These are phyloP conservation scores for Stomorhina lunata DNA, from an alignment of 2,888 invertebrate genomes.

Conservation along the genomic window DNA sequence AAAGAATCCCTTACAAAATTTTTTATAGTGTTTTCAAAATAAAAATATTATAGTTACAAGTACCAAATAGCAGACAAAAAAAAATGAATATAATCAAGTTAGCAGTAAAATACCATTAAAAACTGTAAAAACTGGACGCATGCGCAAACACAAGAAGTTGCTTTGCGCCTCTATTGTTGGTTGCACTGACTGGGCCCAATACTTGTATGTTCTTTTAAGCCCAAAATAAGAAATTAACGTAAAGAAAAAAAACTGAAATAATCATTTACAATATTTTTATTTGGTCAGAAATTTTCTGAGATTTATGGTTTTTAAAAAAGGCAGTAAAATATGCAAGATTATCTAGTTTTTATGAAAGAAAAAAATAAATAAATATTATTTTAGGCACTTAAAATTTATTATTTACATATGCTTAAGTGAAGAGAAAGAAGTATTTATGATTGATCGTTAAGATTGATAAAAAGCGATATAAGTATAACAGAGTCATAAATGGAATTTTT, in stretches of 20 bases:
- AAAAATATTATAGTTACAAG: constrained; percentile 42
- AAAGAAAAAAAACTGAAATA: constrained; percentile 30
- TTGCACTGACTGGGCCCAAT: background rate
- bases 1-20: too few relatives aligned
- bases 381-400: background rate
- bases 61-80: constrained; percentile 27
- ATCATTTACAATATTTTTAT: constrained; percentile 52
- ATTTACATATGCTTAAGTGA: background rate
- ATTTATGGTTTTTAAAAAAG: constrained; percentile 56
- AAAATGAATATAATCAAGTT: constrained; percentile 66
- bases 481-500: background rate
- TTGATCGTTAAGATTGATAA: constrained; percentile 19
- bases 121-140: constrained; percentile 79
- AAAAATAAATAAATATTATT: constrained; percentile 14
- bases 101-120: constrained; percentile 74
- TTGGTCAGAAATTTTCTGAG: constrained; percentile 38
- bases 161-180: background rate
- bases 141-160: constrained; percentile 71
- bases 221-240: background rate
- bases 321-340: constrained; percentile 46
- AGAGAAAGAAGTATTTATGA: constrained; percentile 18
- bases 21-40: too few relatives aligned
- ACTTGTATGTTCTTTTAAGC: constrained; percentile 2
- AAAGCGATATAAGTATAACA: too few relatives aligned
- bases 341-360: background rate